Conservation (phyloP, 2,113 vertebrate species). For the Syrmaticus mikado region DNA sequence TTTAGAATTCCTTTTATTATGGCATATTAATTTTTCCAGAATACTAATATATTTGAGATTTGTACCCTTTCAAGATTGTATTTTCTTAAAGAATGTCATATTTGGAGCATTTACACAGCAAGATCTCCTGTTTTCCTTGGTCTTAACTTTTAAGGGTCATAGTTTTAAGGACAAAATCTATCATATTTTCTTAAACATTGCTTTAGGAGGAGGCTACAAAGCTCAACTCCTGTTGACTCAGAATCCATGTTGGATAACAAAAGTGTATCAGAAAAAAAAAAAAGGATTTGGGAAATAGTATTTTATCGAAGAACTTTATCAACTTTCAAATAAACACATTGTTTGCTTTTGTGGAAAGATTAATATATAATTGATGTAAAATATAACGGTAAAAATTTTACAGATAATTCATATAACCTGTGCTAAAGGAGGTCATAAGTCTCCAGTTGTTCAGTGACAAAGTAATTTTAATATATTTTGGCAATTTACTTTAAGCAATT, state of each 20-base stretch:
- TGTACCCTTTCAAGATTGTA: not conserved
- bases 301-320: not conserved
- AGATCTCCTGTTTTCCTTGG: not conserved
- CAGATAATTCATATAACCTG: not conserved
- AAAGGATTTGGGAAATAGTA: accelerated
- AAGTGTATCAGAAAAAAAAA: not conserved
- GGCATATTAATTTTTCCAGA: not conserved
- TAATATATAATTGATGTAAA: not conserved
- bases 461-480: not conserved
- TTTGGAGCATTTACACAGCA: not conserved
- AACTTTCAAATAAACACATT: not conserved
- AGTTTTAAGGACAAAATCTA: not conserved
- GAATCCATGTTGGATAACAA: not conserved
- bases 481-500: not conserved
- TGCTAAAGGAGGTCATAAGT: not conserved
- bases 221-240: not conserved
- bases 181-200: not conserved
- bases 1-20: not conserved
- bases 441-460: not conserved
- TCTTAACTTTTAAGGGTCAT: not conserved
- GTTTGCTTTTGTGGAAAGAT: not conserved
- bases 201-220: not conserved
- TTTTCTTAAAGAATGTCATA: not conserved
- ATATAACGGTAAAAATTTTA: not conserved
- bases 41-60: not conserved